Evolutionary conservation across 2,113 vertebrate species (phyloP).

Genomic region (Lepus timidus): DNA sequence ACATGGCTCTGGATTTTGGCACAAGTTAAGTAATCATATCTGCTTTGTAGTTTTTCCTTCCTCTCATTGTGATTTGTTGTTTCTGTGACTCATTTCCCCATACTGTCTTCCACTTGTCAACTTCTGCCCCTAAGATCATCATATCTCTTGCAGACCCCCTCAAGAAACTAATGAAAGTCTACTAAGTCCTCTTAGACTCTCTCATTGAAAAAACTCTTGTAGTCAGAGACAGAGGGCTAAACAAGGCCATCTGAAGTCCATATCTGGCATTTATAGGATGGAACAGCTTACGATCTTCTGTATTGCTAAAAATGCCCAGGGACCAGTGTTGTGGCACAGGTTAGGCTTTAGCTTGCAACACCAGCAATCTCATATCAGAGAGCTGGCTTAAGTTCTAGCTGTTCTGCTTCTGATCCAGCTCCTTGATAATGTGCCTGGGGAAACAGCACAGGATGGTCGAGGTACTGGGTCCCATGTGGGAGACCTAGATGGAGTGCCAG

Average conservation of each 20-base stretch:
- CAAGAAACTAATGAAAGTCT: constrained; percentile 22
- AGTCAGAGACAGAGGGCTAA: neutral
- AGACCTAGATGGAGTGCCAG: too few species aligned
- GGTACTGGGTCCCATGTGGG: too few species aligned
- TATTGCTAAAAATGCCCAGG: neutral
- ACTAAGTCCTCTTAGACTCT: neutral
- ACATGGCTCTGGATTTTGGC: neutral
- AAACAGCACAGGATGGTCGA: too few species aligned
- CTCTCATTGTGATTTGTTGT: neutral
- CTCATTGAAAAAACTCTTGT: neutral
- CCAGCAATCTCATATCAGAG: too few species aligned
- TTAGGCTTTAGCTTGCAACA: too few species aligned
- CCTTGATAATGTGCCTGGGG: too few species aligned
- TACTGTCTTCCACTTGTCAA: neutral
- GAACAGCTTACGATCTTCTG: neutral
- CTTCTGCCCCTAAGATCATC: neutral
- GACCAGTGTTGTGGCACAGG: too few species aligned
- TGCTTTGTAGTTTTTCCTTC: neutral
- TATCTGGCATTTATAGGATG: neutral
- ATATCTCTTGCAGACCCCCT: neutral
- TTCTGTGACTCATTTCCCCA: neutral
- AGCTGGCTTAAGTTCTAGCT: too few species aligned
- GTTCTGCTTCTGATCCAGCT: too few species aligned
- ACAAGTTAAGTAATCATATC: too few species aligned
- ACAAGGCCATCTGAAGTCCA: neutral